Base-by-base conservation (phyloP, 2,113 vertebrate genomes). In the Mugil cephalus region DNA sequence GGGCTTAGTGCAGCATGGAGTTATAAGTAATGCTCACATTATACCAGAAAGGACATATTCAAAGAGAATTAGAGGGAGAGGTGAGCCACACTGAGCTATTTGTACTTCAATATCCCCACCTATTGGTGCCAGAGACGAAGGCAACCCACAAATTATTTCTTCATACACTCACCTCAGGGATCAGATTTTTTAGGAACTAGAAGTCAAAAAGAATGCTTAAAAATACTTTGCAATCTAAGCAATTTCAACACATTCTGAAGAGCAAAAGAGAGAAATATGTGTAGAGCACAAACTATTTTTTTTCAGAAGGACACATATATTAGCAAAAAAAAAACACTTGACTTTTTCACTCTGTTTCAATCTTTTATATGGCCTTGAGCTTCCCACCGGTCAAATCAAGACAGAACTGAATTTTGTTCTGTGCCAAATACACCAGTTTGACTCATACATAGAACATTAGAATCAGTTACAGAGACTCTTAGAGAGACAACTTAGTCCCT, bases 71-170 rank as follows among this genome's bases (percentile, higher is more conserved):
- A 73, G 61, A 86, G 73, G 51, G 65, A 78, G 62, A 68, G 51
- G 60, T 85, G 82, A 74, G 67, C 72, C 76, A 48, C 42, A 19
- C 56, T 2, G 58, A 73, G 80, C 40, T 60, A 85, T 91, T 75
- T 75, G 64, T 78, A 89, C 83, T 87, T 88, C 89, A 93, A 89
- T 69, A 93, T 80, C 87, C 34, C 91, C 91, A 92, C 89, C 91
- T 93, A 88, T 91, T 91, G 91, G 91, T 66, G 70, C 21, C 34
- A 42, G 50, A 51, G 36, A 83, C 87, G 80, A 92, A 81, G 84
- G 78, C 88, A 85, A 21, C 38, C 46, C 17, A 30, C 24, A 60
- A 75, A 68, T 12, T 35, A 35, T 50, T 77, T 76, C 45, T 67
- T 79, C 50, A 56, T 18, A 40, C 18, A 42, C 11, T 11, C 43